Conservation (phyloP, 2,888 invertebrate species). For the Limnephilus rhombicus region DNA sequence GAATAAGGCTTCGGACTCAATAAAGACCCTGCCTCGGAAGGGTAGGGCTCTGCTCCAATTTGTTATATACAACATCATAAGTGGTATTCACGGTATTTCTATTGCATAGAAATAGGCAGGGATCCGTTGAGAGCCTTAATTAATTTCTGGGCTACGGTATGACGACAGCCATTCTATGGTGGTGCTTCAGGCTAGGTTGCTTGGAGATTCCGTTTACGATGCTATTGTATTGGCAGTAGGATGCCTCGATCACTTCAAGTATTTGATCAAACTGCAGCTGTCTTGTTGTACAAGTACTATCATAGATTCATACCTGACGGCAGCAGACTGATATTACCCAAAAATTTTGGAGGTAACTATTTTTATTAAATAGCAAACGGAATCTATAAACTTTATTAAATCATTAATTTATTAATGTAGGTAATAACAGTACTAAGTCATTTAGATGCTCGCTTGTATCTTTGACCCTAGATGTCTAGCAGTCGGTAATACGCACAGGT, state of each 20-base stretch:
- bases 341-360: not conserved
- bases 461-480: no score
- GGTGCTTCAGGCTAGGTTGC: not conserved
- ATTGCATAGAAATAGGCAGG: not conserved
- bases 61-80: constrained; percentile 7
- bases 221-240: not conserved
- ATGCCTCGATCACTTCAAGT: not conserved
- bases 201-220: not conserved
- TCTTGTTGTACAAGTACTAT: not conserved
- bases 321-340: not conserved
- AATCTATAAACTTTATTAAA: not conserved
- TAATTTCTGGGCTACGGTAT: not conserved
- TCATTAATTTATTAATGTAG: no score
- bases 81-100: not conserved
- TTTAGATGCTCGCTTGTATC: no score
- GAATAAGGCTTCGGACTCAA: constrained; percentile 8
- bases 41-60: not conserved
- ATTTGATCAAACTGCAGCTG: not conserved
- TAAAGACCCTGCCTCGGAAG: not conserved
- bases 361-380: not conserved
- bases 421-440: no score
- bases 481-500: no score
- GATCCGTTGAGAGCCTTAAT: not conserved
- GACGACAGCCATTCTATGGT: not conserved
- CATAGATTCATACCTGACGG: not conserved